Percentiles rank a stretch among this genome's conserved stretches.
phyloP scores from a whole-genome alignment of 2,888 invertebrate species.

The Dasypolia templi region DNA sequence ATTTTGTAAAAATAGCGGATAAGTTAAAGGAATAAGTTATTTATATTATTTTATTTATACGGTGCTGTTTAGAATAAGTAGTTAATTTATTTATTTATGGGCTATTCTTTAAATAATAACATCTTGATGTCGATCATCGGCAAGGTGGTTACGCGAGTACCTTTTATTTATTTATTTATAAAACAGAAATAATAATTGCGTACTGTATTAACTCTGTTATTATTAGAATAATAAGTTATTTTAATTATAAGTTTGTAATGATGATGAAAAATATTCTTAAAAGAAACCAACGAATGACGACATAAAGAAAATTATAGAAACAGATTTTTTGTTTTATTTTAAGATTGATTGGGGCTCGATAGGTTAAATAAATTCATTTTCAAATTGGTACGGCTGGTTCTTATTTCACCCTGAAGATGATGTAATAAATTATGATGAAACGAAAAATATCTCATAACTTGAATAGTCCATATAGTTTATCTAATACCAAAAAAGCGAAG shows the following conservation, averaged over 20 bases:
- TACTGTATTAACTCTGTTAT: slow-evolving; percentile 65
- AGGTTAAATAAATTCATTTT: slow-evolving; percentile 67
- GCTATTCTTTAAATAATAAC: slow-evolving; percentile 67
- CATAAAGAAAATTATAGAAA: slow-evolving; percentile 63
- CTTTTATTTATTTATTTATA: slow-evolving; percentile 81
- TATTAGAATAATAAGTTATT: slow-evolving; percentile 52
- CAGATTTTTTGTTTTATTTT: slow-evolving; percentile 66
- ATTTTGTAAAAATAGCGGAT: slow-evolving; percentile 86
- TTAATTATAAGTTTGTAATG: slow-evolving; percentile 60
- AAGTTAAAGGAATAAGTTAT: slow-evolving; percentile 70
- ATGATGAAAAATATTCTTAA: slow-evolving; percentile 68
- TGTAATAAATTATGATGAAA: background rate
- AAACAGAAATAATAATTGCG: slow-evolving; percentile 69
- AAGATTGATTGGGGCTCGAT: slow-evolving; percentile 35
- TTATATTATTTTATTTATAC: slow-evolving; percentile 72
- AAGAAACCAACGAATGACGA: slow-evolving; percentile 57
- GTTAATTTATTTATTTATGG: slow-evolving; percentile 71
- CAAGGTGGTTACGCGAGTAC: slow-evolving; percentile 90
- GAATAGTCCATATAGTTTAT: background rate
- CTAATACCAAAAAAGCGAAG: background rate
- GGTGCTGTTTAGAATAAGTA: slow-evolving; percentile 83
- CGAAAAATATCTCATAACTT: background rate
- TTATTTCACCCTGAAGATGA: slow-evolving; percentile 48
- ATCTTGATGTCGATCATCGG: slow-evolving; percentile 72
- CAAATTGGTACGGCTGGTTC: slow-evolving; percentile 60